These are phyloP conservation scores for Rhabdophis nuchalis DNA, from an alignment of 2,797 vertebrate species.

Conservation along the genomic window DNA sequence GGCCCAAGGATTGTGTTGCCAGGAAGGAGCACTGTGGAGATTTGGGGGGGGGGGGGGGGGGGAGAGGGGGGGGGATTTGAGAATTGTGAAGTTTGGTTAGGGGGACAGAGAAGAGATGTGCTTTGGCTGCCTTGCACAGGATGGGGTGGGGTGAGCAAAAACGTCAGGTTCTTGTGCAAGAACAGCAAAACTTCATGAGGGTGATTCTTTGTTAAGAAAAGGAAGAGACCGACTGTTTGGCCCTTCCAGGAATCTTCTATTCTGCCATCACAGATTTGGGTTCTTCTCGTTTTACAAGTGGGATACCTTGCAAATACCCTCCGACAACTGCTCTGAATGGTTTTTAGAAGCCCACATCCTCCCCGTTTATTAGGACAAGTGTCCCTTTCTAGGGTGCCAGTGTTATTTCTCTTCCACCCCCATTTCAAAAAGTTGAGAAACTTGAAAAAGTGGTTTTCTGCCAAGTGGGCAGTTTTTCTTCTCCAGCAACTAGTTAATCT, in stretches of 20 bases:
- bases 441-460: neutral
- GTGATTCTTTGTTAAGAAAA: neutral
- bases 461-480: no score
- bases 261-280: neutral
- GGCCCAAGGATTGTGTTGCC: neutral
- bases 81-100: neutral
- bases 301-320: neutral
- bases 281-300: neutral
- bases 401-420: neutral
- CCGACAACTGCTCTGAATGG: neutral
- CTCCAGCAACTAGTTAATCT: neutral
- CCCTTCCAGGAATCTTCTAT: neutral
- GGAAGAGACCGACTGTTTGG: neutral
- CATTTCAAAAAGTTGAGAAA: neutral
- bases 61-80: neutral
- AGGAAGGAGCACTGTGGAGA: neutral
- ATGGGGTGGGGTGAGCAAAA: neutral
- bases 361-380: neutral
- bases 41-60: neutral
- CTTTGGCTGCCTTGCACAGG: neutral
- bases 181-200: neutral
- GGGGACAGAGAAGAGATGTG: neutral
- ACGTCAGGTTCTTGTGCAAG: neutral
- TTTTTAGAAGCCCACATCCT: neutral
- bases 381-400: neutral